Base-by-base conservation (phyloP, 2,888 invertebrate genomes). In the Campoplex capitator region DNA sequence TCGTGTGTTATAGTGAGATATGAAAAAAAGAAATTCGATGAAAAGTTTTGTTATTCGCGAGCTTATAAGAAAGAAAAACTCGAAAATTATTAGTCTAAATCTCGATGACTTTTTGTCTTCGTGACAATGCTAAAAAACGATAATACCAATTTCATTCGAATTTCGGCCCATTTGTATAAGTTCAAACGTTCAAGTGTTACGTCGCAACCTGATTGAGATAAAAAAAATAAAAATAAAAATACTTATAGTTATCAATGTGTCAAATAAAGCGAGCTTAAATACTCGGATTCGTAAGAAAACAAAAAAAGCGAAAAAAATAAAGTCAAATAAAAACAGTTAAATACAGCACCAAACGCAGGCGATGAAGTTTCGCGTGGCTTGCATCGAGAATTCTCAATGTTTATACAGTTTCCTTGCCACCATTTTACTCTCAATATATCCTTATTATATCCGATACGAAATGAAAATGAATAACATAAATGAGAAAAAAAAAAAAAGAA, bases 281-380 rank as follows among this genome's bases (percentile, higher is more conserved):
- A 71, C 7, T 73, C 35, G 11, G 35, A 71, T 54, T 62, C 28
- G 54, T 48, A 35, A 71, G 58, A 67, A 56, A 73, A 54, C 54
- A 23, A 62, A 79, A 16, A 16, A 38, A 70, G 23, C 23, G 23
- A 23, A 23, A 0, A 35, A 1, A 54, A 45, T 8, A 58, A 28
- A 28, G 13, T 13, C 11, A 28, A 58, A 58, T 0, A 1, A 56
- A 56, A 56, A 23, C 7, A 56, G 11, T 56, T 13, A 28, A 58
- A 13, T 58, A 48, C 48, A 32, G 3, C 45, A 71, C 18, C 16
- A 23, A 23, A 62, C 18, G 45, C 54, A 38, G 8, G 77, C 35
- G 42, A 32, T 68, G 74, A 84, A 68, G 70, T 83, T 74, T 83
- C 23, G 23, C 83, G 73, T 80, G 74, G 83, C 81, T 80, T 86